A percentile compares a stretch with the other conserved stretches of the same genome.
Evolutionary conservation across 2,888 invertebrate genomes (phyloP).

Genomic region (Rotaria magnacalcarata): DNA sequence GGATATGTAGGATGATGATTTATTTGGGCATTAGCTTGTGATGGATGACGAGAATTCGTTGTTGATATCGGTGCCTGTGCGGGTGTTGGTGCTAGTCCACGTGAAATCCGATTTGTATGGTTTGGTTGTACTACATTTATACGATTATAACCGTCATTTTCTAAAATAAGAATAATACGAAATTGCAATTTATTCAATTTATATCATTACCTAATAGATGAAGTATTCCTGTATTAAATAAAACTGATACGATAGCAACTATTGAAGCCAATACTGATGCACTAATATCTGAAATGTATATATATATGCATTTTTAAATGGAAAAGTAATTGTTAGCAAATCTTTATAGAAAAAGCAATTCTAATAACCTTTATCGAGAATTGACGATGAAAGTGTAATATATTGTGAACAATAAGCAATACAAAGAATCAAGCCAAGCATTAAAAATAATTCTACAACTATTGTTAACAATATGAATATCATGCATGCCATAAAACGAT

Average conservation of each 20-base stretch:
- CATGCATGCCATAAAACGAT: background rate
- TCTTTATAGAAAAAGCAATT: no score
- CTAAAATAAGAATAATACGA: background rate
- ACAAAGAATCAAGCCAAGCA: constrained; percentile 32
- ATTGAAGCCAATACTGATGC: background rate
- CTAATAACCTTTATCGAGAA: background rate
- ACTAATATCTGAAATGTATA: background rate
- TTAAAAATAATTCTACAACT: background rate
- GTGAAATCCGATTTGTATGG: background rate
- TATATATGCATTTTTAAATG: no score
- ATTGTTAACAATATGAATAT: background rate
- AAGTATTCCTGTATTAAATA: background rate
- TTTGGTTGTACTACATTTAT: background rate
- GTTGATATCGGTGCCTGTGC: background rate
- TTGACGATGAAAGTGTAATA: constrained; percentile 1
- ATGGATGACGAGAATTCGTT: background rate
- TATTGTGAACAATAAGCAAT: constrained; percentile 23
- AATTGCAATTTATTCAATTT: background rate
- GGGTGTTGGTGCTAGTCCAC: background rate
- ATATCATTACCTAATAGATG: background rate
- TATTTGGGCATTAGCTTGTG: background rate
- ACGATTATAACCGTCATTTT: background rate
- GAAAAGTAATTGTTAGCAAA: background rate
- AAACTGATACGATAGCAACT: background rate
- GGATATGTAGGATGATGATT: background rate